Base-by-base conservation (phyloP, 2,888 invertebrate genomes). In the Oligia fasciuncula region DNA sequence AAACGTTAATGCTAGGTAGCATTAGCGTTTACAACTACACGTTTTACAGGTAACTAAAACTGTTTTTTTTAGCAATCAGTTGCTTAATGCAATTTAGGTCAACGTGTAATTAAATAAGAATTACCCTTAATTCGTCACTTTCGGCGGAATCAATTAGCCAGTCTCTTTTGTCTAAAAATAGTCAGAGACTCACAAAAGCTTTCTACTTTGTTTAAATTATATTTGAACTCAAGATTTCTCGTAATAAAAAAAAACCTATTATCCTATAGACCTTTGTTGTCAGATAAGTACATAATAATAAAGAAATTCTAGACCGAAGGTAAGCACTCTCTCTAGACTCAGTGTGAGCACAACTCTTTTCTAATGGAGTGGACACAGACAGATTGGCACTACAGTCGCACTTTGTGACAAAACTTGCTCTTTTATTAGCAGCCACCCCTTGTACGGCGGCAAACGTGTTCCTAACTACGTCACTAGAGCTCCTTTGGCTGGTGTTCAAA, bases 111-210 rank as follows among this genome's bases (percentile, higher is more conserved):
- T 80, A 51, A 81, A 57, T 35, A 69, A 63, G 8, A 69, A 76
- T 81, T 63, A 63, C n/a, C 68, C 68, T 69, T 76, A 76, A 80
- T 81, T 80, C 49, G 35, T 76, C 65, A 81, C 49, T 76, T 69
- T 81, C 57, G 8, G 19, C 43, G 23, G 2, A 60, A 43, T 49
- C 35, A 69, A 81, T 81, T 81, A 81, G n/a, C 14, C 8, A 51
- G 68, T 19, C n/a, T 63, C 35, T 60, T 17, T 29, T 68, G 17
- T 23, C 23, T 69, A 19, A 69, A 80, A 81, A 69, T 49, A 68
- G 40, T 2, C 11, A 63, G 4, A 40, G 5, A 5, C 17, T 19
- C 8, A 66, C 23, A 35, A 35, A 14, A 80, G 57, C 23, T 43
- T 29, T 19, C 17, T 29, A 40, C 67, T 67, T 68, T 17, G n/a